Evolutionary conservation across 1,140 invertebrate species (phyloP), one percentile per base, ranked within the genome.

Genomic region (Hycleus cichorii): DNA sequence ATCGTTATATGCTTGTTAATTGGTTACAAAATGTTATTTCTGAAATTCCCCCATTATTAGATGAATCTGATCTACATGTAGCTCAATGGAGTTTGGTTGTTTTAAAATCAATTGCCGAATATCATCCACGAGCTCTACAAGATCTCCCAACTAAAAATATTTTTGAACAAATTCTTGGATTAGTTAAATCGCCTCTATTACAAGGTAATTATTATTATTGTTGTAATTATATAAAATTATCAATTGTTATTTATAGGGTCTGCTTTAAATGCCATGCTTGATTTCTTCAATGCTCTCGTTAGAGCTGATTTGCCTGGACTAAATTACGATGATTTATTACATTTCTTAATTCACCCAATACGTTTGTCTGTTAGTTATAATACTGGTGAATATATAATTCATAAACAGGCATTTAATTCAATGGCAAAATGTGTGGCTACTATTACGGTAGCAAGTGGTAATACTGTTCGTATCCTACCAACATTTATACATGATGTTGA

Each of bases 351-450:
- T 12, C 59, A 69, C 18, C 72, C 69, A 9, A 64, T 68, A 12
- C 25, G 39, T 53, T 46, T 39, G 42, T 45, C 51, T 46, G 10
- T 40, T 12, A 18, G 26, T 27, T 27, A 32, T 32, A 42, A 42
- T 12, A 45, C 40, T 5, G 42, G 45, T 10, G 52, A 55, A 24
- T 12, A 38, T 24, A 39, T 39, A 3, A 43, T 84, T 49, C 82
- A 84, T 54, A 84, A 84, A 54, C 83, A 91, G 80, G 93, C 91
- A 25, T 93, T 89, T 74, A 89, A 93, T 74, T 94, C 91, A 5
- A 82, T 97, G 58, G 95, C 95, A 1, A 96, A 97, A 75, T 97
- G 93, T 76, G 91, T 97, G 42, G 93, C 94, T 7, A 92, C 93
- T 0, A 80, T 97, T 27, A 93, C 93, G 7, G 83, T 93, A 32